Evolutionary conservation across 2,797 vertebrate species (phyloP).

Genomic region (Arnoldichthys spilopterus): DNA sequence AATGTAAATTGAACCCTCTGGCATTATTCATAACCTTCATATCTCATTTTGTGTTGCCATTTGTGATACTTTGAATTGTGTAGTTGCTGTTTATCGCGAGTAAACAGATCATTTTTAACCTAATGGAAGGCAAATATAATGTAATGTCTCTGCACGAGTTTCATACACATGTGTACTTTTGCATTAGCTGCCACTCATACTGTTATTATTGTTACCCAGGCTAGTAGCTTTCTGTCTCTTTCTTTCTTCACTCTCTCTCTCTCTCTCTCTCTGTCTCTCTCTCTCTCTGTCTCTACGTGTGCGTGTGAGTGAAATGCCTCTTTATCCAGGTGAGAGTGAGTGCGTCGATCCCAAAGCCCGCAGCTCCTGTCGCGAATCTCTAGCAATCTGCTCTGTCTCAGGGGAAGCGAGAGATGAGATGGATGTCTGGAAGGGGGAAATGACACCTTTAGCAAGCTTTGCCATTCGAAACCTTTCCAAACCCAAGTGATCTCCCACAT

Average conservation of each 20-base stretch:
- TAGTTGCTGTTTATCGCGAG: neutral
- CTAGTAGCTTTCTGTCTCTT: neutral
- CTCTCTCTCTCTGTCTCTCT: neutral
- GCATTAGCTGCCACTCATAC: neutral
- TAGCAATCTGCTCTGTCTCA: slow-evolving; percentile 75
- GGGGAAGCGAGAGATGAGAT: slow-evolving; percentile 77
- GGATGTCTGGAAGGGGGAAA: slow-evolving; percentile 80
- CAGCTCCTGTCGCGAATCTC: slow-evolving; percentile 78
- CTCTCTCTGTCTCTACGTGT: slow-evolving; percentile 21
- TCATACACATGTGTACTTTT: neutral
- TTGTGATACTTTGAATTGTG: neutral
- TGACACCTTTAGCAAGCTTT: slow-evolving; percentile 84
- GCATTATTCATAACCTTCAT: neutral
- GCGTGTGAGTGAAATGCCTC: slow-evolving; percentile 63
- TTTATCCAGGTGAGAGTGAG: slow-evolving; percentile 73
- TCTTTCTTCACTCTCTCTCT: slow-evolving; percentile 40
- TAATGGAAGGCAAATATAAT: neutral
- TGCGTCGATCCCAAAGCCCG: slow-evolving; percentile 75
- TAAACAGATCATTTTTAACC: neutral
- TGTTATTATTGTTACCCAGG: neutral
- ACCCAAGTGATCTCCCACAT: slow-evolving; percentile 78
- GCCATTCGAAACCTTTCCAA: slow-evolving; percentile 84
- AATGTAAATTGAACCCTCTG: neutral
- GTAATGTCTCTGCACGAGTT: neutral
- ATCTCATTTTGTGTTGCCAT: neutral